Evolutionary conservation across 2,888 invertebrate species (phyloP).

Genomic region (Ommatoiulus sabulosus): DNA sequence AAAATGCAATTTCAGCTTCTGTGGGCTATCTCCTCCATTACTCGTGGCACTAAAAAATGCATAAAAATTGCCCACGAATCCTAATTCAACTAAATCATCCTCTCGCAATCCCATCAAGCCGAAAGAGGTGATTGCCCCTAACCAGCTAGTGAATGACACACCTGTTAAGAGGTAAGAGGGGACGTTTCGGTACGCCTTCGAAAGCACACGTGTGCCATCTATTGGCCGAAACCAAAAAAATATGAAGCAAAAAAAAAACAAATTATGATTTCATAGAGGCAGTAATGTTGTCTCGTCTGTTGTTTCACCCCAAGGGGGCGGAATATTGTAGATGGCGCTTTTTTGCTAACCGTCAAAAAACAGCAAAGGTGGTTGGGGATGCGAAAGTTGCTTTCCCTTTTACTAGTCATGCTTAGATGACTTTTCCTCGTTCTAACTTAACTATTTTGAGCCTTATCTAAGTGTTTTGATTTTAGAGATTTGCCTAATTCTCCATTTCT

Average conservation of each 20-base stretch:
- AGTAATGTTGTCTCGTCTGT: slow-evolving; percentile 39
- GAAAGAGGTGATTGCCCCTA: slow-evolving; percentile 36
- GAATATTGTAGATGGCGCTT: slow-evolving; percentile 24
- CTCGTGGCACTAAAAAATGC: neutral
- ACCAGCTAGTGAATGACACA: slow-evolving; percentile 43
- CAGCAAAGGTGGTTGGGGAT: slow-evolving; percentile 30
- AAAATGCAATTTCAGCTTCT: neutral
- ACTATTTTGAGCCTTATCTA: neutral
- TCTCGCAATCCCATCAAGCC: slow-evolving; percentile 24
- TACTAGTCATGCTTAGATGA: neutral
- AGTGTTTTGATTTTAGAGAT: neutral
- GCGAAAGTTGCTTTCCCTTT: neutral
- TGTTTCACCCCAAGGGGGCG: slow-evolving; percentile 30
- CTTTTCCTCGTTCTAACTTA: neutral
- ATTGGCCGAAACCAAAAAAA: neutral
- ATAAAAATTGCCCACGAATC: slow-evolving; percentile 3
- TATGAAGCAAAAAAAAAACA: neutral
- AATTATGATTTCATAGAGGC: slow-evolving; percentile 40
- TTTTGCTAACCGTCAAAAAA: neutral
- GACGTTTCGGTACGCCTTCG: slow-evolving; percentile 30
- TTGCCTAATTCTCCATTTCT: neutral
- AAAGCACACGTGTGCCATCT: slow-evolving; percentile 20
- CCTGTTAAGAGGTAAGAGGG: slow-evolving; percentile 30
- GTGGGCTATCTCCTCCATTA: slow-evolving; percentile 19
- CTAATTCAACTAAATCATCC: slow-evolving; percentile 33